These are phyloP conservation scores for Atta cephalotes DNA, from an alignment of 1,140 invertebrate species.

Conservation along the genomic window DNA sequence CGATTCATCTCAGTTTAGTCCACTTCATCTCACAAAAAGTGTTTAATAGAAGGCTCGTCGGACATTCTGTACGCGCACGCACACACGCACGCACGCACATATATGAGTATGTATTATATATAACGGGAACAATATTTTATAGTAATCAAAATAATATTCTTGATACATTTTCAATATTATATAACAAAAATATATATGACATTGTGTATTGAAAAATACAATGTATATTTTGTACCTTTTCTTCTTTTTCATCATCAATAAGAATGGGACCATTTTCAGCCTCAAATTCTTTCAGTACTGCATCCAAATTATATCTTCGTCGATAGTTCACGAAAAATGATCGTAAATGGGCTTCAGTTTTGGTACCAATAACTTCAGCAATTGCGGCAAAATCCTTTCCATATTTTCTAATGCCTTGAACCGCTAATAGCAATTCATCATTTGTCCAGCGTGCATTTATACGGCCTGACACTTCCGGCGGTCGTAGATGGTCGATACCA, in stretches of 20 bases:
- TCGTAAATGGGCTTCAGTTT: slow-evolving; percentile 96
- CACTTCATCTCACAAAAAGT: too few species aligned
- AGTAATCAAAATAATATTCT: slow-evolving; percentile 9
- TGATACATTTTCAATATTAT: neutral
- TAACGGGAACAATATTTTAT: slow-evolving; percentile 32
- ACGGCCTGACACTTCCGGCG: slow-evolving; percentile 89
- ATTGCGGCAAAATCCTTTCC: slow-evolving; percentile 98
- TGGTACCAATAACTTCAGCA: slow-evolving; percentile 97
- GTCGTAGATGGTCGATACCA: slow-evolving; percentile 91
- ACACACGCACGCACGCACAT: too few species aligned
- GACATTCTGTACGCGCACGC: too few species aligned
- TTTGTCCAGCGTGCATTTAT: slow-evolving; percentile 97
- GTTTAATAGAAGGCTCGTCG: too few species aligned
- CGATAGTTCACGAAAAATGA: slow-evolving; percentile 97
- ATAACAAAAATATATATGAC: neutral
- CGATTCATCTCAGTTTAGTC: too few species aligned
- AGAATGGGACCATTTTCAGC: slow-evolving; percentile 89
- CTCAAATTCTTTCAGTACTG: slow-evolving; percentile 95
- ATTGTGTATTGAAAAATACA: neutral
- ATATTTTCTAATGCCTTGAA: slow-evolving; percentile 97
- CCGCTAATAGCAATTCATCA: slow-evolving; percentile 96
- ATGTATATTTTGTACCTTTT: slow-evolving; percentile 80
- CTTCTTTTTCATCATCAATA: slow-evolving; percentile 87
- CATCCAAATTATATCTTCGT: slow-evolving; percentile 95
- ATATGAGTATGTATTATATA: too few species aligned